Evolutionary conservation across 2,113 vertebrate genomes (phyloP), one percentile per base, ranked within the genome.

Genomic region (Danionella cerebrum): DNA sequence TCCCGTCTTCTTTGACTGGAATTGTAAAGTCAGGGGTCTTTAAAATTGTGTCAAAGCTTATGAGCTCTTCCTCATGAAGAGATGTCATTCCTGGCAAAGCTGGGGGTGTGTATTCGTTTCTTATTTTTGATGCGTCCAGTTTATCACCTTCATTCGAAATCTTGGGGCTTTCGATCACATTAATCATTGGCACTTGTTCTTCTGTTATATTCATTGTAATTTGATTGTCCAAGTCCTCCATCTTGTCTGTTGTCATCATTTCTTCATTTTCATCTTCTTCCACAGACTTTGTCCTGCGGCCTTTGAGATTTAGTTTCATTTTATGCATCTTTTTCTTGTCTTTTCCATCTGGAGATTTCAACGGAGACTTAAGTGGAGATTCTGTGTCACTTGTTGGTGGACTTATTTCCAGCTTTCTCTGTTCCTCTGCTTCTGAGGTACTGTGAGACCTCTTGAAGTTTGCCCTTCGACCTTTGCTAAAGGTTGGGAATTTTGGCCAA

Each of bases 401-500:
- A 65, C 89, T 90, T 8, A 89, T 81, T 66, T 89, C 89, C n/a
- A 88, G 76, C 54, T 86, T 87, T 53, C 82, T 84, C 67, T 89
- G 86, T 71, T 90, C 89, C 8, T 90, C 89, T 14, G 87, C 88
- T 76, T 90, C 89, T 22, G 89, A 87, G 52, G 88, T 85, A 68
- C 89, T 90, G 72, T 89, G 86, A 74, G 89, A 90, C 55, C 89
- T 87, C 12, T 79, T 84, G 55, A 89, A 90, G 35, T 73, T 79
- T 0, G 83, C 78, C 69, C 84, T 88, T n/a, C 58, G 67, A 24
- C 85, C 86, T 73, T 80, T 89, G 53, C 80, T 84, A 38, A 90
- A 83, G n/a, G 87, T 84, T 4, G 87, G 80, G 62, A 90, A 89
- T 70, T 90, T 89, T 19, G 89, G 89, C 88, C 89, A 90, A 2